Evolutionary conservation across 1,140 invertebrate species (phyloP), one percentile per base, ranked within the genome.

Genomic region (Subanguina moxae): DNA sequence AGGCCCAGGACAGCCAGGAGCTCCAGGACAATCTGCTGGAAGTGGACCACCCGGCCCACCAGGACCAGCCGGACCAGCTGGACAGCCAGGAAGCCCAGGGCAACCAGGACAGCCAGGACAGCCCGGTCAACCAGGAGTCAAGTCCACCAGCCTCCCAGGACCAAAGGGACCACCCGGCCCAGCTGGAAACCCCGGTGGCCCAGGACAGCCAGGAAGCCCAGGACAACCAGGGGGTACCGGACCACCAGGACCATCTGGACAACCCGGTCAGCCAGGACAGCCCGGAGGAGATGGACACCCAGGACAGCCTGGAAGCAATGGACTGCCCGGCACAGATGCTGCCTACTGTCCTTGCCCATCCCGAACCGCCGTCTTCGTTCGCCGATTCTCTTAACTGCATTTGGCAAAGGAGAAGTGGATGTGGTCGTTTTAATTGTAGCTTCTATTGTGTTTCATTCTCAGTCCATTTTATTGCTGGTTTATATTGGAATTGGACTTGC

Each of bases 1-100:
- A 74, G 7, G 70, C 57, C 72, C 76, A 64, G 76, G 76, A 11
- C 46, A 67, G 8, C 62, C 68, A 58, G 77, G 69, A 42, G 57
- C 62, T 32, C 15, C 65, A 19, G 27, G 5, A 68, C 64, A 19
- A 52, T 38, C 42, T 21, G 57, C 21, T 59, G 65, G 23, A 59
- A 52, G 23, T 15, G 61, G 62, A 57, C 67, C 67, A 23, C 65
- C 62, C 15, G 67, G 67, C 7, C 62, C 62, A 23, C 67, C 71
- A n/a, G 71, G 71, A 38, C 27, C 42, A 46, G 19, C 57, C n/a
- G 72, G 72, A 71, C 64, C 48, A 38, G 42, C 65, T 28, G 72
- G 72, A n/a, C 19, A 58, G 13, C 17, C 72, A 42, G 61, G 62
- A 19, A 52, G 48, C 48, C n/a, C 48, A 19, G 71, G 71, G 0